Evolutionary conservation across 2,888 invertebrate species (phyloP).

Genomic region (Parochlus steinenii): DNA sequence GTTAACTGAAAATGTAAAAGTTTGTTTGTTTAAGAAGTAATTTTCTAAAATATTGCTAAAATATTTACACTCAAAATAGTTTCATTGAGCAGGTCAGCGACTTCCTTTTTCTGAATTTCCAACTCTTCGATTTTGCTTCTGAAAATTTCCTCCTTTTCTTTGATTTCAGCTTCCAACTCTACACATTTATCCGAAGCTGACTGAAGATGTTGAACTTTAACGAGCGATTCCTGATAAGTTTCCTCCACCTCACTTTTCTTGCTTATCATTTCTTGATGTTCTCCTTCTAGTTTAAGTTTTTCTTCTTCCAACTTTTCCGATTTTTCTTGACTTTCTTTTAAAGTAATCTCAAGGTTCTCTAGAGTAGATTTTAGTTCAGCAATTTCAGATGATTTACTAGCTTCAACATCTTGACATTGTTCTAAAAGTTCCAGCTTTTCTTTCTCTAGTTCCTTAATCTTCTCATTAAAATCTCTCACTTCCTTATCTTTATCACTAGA

Average conservation of each 20-base stretch:
- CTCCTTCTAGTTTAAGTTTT: slow-evolving; percentile 25
- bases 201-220: slow-evolving; percentile 2
- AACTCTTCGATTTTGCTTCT: too few species aligned
- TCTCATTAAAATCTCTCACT: neutral
- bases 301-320: slow-evolving; percentile 26
- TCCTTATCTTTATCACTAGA: neutral
- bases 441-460: slow-evolving; percentile 19
- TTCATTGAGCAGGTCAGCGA: too few species aligned
- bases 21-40: too few species aligned
- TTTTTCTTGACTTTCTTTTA: slow-evolving; percentile 28
- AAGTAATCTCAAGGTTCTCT: slow-evolving; percentile 20
- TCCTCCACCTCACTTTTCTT: slow-evolving; percentile 6
- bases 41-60: too few species aligned
- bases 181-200: too few species aligned
- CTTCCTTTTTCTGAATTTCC: too few species aligned
- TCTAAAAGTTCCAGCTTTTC: slow-evolving; percentile 18
- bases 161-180: neutral
- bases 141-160: neutral
- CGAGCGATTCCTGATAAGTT: slow-evolving; percentile 8
- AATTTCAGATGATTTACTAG: slow-evolving; percentile 2
- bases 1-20: too few species aligned
- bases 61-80: too few species aligned
- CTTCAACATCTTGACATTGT: slow-evolving; percentile 13
- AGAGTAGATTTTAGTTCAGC: slow-evolving; percentile 19
- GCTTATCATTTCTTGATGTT: slow-evolving; percentile 25